A percentile compares a stretch with the other conserved stretches of the same genome.
phyloP scores from a whole-genome alignment of 1,140 invertebrate species.

The Danaus plexippus region DNA sequence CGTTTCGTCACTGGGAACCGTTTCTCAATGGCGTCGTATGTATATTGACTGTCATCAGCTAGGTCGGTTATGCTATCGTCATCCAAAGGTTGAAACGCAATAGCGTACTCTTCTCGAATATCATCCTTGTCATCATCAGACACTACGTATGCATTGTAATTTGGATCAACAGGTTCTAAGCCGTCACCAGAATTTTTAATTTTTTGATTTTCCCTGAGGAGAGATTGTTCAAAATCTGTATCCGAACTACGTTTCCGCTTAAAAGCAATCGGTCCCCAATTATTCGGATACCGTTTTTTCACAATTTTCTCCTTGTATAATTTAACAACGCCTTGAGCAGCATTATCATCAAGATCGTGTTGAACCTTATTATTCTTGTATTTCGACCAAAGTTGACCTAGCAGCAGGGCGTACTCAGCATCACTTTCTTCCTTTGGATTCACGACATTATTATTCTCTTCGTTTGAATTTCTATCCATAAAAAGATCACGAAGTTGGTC shows the following conservation, averaged over 20 bases:
- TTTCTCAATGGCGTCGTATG: conserved; percentile 69
- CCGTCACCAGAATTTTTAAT: conserved; percentile 43
- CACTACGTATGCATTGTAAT: conserved; percentile 57
- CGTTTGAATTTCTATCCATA: conserved; percentile 67
- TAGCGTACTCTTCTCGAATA: conserved; percentile 71
- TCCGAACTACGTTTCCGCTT: conserved; percentile 67
- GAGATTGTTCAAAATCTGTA: conserved; percentile 37
- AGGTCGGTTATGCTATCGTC: conserved; percentile 61
- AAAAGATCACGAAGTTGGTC: conserved; percentile 73
- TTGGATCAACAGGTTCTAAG: conserved; percentile 49
- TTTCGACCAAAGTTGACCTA: conserved; percentile 75
- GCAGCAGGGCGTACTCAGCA: conserved; percentile 70
- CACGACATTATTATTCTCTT: conserved; percentile 52
- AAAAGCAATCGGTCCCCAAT: conserved; percentile 68
- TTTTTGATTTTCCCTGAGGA: conserved; percentile 42
- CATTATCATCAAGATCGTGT: conserved; percentile 35
- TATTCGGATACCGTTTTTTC: conserved; percentile 58
- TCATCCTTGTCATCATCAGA: conserved; percentile 58
- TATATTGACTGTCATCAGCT: conserved; percentile 57
- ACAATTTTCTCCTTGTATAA: conserved; percentile 66
- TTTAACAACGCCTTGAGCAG: conserved; percentile 56
- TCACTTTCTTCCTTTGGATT: conserved; percentile 64
- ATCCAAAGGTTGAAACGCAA: conserved; percentile 71
- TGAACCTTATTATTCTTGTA: conserved; percentile 71
- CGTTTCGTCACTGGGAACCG: conserved; percentile 77